phyloP scores from a whole-genome alignment of 2,797 vertebrate species.

The Muscicapa striata region DNA sequence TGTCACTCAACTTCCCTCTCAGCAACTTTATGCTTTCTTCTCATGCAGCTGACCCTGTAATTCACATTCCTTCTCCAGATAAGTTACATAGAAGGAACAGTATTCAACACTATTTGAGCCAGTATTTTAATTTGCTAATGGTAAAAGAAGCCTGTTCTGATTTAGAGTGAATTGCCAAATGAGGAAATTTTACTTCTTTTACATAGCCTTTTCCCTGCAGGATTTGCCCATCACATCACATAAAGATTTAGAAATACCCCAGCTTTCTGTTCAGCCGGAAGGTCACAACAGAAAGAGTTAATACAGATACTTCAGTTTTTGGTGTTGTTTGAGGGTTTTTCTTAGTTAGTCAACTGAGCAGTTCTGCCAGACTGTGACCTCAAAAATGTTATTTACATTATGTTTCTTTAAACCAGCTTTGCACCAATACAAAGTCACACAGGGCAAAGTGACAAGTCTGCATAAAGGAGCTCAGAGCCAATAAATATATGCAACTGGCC shows the following conservation, averaged over 20 bases:
- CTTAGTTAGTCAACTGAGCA: not conserved
- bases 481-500: not conserved
- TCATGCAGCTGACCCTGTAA: not conserved
- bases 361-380: not conserved
- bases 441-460: not conserved
- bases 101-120: not conserved
- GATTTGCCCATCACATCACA: not conserved
- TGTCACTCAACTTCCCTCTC: not conserved
- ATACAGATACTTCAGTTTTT: not conserved
- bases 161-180: not conserved
- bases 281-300: not conserved
- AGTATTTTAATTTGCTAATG: not conserved
- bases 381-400: not conserved
- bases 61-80: not conserved
- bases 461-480: fast-evolving
- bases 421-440: not conserved
- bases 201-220: not conserved
- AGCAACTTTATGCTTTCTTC: not conserved
- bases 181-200: not conserved
- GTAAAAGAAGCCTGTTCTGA: not conserved
- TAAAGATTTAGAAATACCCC: not conserved
- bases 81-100: not conserved
- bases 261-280: not conserved
- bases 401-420: not conserved
- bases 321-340: too few relatives aligned